Base-by-base conservation (phyloP, 2,113 vertebrate genomes). In the Mirza zaza region DNA sequence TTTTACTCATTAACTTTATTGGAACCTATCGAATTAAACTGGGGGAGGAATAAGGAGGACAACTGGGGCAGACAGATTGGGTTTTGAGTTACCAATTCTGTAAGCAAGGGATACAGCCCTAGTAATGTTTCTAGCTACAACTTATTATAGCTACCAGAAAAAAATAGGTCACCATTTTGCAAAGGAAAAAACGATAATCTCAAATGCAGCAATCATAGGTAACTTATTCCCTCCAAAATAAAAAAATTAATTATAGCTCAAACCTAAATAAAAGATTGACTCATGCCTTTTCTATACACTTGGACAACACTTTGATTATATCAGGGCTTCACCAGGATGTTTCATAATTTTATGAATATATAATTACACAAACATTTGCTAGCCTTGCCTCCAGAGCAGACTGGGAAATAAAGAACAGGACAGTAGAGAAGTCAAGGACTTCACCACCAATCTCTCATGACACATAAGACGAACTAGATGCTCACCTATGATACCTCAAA, bases 1-100 rank as follows among this genome's bases (percentile, higher is more conserved):
- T 97, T 87, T 96, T 67, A 91, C 84, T 95, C 94, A 95, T 96
- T 80, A 89, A 63, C 79, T 50, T 97, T 94, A 94, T 65, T 94
- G 77, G 94, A 95, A 92, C 82, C 68, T 79, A 83, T 92, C 88
- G 76, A 88, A 96, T 94, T 95, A 95, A 95, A 73, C 25, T 10
- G 52, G 85, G 70, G 29, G 52, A 77, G 55, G 27, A 27, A 59
- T 27, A 18, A 17, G 18, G 34, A 90, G 42, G 85, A 68, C 57
- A 94, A 63, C 10, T 25, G 20, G 77, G 73, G 52, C 52, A 88
- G 36, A 87, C 45, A 81, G 80, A 36, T 0, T 48, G 57, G 65
- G 96, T 95, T 73, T 97, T 80, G 13, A 76, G 80, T 77, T 95
- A 94, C 96, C n/a, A 45, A 83, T 27, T 82, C 50, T 23, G 25